A percentile compares a stretch with the other conserved stretches of the same genome.
phyloP scores from a whole-genome alignment of 2,797 vertebrate genomes.

The Phalanger gymnotis region DNA sequence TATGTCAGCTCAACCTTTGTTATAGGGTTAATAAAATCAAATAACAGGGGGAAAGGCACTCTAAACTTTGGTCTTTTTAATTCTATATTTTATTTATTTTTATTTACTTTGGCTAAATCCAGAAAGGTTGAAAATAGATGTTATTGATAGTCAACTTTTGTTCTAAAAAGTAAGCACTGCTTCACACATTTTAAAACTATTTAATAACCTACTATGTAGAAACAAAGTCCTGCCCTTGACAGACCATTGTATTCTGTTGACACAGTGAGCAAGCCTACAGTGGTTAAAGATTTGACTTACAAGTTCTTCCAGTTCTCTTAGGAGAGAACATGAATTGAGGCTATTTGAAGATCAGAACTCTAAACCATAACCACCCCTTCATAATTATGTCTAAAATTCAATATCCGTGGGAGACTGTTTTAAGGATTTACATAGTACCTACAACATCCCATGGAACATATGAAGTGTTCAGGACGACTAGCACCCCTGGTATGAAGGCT shows the following conservation, averaged over 20 bases:
- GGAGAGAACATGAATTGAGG: background rate
- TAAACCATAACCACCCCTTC: background rate
- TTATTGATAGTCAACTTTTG: conserved; percentile 31
- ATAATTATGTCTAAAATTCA: background rate
- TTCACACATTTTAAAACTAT: background rate
- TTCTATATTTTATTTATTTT: conserved; percentile 21
- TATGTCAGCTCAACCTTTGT: conserved; percentile 54
- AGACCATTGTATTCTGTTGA: background rate
- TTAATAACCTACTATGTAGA: background rate
- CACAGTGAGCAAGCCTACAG: background rate
- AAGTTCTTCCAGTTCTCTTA: conserved; percentile 25
- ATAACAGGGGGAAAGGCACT: conserved; percentile 50
- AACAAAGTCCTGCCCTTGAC: background rate
- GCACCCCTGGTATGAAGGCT: background rate
- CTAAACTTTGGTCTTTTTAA: conserved; percentile 49
- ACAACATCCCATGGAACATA: background rate
- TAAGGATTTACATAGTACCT: background rate
- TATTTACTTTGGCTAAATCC: conserved; percentile 60
- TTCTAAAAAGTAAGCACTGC: background rate
- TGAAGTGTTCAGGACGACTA: background rate
- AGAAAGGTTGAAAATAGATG: conserved; percentile 65
- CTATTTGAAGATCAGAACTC: background rate
- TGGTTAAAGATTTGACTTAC: background rate
- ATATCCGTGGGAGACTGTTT: background rate
- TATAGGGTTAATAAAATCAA: conserved; percentile 50